These are phyloP conservation scores for Drusus annulatus DNA, from an alignment of 1,140 invertebrate genomes.

Conservation along the genomic window DNA sequence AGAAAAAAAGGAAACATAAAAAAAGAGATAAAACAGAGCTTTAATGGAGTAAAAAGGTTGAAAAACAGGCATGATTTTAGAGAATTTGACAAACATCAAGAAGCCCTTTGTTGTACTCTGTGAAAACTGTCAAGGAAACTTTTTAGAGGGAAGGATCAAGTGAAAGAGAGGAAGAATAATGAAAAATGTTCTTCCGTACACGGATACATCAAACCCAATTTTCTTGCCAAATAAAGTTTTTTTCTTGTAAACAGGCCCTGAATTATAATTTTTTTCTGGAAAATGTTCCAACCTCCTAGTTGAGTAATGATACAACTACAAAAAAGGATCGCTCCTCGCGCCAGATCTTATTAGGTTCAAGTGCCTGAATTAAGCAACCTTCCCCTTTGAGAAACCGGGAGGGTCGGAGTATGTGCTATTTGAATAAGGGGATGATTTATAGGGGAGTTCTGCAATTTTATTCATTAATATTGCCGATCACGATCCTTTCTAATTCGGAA, in stretches of 20 bases:
- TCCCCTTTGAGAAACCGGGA: conserved; percentile 5
- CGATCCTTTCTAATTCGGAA: conserved; percentile 29
- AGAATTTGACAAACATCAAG: neutral
- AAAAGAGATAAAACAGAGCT: too few relatives aligned
- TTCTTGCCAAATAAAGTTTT: conserved; percentile 18
- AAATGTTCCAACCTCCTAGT: conserved; percentile 9
- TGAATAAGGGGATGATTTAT: conserved; percentile 50
- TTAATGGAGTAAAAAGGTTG: too few relatives aligned
- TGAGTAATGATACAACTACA: conserved; percentile 40
- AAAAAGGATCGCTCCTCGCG: conserved; percentile 19
- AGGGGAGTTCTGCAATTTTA: conserved; percentile 45
- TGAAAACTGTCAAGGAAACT: conserved; percentile 10
- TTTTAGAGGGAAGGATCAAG: conserved; percentile 11
- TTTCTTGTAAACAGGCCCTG: conserved; percentile 29
- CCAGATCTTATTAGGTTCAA: conserved; percentile 45
- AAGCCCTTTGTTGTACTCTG: neutral
- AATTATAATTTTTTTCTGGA: conserved; percentile 30
- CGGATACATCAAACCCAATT: conserved; percentile 23
- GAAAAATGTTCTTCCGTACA: conserved; percentile 25
- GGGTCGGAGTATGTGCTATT: conserved; percentile 26
- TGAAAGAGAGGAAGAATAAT: conserved; percentile 27
- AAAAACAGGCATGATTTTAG: neutral
- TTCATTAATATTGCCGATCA: conserved; percentile 57
- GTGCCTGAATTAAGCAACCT: conserved; percentile 42
- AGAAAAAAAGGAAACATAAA: too few relatives aligned